Evolutionary conservation across 2,797 vertebrate species (phyloP).

Genomic region (Chiloscyllium punctatum): DNA sequence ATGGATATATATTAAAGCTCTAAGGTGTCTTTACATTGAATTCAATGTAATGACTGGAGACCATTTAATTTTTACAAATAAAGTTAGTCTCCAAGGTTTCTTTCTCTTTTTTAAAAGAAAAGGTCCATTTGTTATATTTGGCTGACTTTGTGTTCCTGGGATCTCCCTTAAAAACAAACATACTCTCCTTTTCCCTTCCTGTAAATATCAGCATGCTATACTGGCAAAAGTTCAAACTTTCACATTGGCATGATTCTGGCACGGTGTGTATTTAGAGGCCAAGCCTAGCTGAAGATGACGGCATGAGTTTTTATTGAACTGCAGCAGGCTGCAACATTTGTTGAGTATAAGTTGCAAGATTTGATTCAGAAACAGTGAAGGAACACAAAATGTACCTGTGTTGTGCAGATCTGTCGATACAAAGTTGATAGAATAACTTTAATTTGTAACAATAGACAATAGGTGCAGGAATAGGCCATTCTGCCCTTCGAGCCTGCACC

Average conservation of each 20-base stretch:
- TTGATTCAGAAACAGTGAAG: neutral
- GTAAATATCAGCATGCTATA: neutral
- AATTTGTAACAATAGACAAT: too few species aligned
- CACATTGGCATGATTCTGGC: neutral
- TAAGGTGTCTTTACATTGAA: neutral
- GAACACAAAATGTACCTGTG: neutral
- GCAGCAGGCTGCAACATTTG: too few species aligned
- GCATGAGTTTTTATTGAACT: neutral
- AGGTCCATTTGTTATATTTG: neutral
- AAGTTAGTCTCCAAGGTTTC: slow-evolving; percentile 21
- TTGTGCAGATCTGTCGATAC: neutral
- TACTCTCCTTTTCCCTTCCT: neutral
- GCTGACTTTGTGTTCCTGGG: neutral
- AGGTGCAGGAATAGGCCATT: too few species aligned
- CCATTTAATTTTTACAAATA: slow-evolving; percentile 29
- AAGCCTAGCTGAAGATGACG: neutral
- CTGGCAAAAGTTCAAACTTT: neutral
- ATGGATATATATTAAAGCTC: slow-evolving; percentile 12
- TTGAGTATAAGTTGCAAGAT: neutral
- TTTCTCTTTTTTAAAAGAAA: neutral
- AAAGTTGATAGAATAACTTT: neutral
- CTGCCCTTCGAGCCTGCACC: too few species aligned
- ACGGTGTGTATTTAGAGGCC: neutral
- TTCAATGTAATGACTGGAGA: neutral
- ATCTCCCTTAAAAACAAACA: neutral